Evolutionary conservation across 2,113 vertebrate species (phyloP), one percentile per base, ranked within the genome.

Genomic region (Chloropsis cyanopogon): DNA sequence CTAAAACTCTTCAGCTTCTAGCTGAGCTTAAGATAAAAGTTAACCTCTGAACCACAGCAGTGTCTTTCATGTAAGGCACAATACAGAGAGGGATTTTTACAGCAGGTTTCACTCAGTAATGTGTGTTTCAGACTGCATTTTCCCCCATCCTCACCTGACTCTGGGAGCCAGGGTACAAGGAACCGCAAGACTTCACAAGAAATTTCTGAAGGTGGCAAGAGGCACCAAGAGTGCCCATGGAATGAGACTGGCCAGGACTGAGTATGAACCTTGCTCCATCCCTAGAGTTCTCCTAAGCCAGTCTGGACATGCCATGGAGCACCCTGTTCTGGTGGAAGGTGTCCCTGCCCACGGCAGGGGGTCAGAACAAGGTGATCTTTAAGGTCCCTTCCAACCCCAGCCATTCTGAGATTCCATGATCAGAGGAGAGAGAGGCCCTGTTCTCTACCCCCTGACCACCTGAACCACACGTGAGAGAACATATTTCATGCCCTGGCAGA

Each of bases 1-100:
- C 53, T 54, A 61, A 80, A 95, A 89, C 63, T 91, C 81, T 82
- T 82, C 78, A 63, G 91, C 83, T 91, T 65, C 93, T 47, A 28
- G 66, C 93, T 88, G 89, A 94, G 94, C 94, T 61, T 15, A 21
- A 91, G 93, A 95, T 95, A 24, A 91, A 96, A 95, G 91, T 85
- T 89, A 69, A 91, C 93, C 94, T 95, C 75, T 92, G 91, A 95
- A 86, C 96, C 78, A 17, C 11, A 47, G 56, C 81, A 50, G 86
- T 53, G 35, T 25, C 91, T 93, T 92, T 97, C 91, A 95, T 91
- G 84, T 90, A 24, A 56, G 46, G 69, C 83, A 95, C 90, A 93
- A 92, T 76, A 21, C 72, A 33, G 53, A 89, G 52, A 85, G 47
- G 39, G 60, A 18, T 89, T 78, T 85, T 89, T 39, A 28, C 65